phyloP scores from a whole-genome alignment of 2,113 vertebrate species.

The Crotalus helleri region DNA sequence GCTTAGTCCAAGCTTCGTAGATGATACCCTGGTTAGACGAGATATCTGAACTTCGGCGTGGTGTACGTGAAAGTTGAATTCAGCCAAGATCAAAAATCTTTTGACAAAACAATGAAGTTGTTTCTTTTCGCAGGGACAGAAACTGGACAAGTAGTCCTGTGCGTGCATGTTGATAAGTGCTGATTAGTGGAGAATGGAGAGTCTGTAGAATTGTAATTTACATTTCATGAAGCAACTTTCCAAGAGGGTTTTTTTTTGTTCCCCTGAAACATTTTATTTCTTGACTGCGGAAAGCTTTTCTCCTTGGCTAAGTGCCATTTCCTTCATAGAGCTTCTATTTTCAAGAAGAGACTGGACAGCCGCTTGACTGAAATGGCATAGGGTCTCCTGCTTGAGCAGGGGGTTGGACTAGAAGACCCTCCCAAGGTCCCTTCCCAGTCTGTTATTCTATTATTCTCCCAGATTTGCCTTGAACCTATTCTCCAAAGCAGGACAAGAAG shows the following conservation, averaged over 20 bases:
- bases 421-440: background rate
- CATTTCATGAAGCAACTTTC: background rate
- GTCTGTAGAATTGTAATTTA: background rate
- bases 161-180: background rate
- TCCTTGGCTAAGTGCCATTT: background rate
- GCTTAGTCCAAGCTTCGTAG: background rate
- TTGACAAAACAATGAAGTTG: background rate
- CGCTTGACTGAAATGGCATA: too few relatives aligned
- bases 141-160: background rate
- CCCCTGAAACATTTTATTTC: background rate
- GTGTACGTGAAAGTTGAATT: background rate
- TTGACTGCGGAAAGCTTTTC: background rate
- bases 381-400: too few relatives aligned
- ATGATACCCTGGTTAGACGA: background rate
- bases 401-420: too few relatives aligned
- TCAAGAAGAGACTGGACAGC: too few relatives aligned
- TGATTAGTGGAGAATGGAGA: background rate
- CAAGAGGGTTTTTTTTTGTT: background rate
- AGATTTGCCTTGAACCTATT: too few relatives aligned
- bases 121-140: background rate
- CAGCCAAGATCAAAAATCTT: background rate
- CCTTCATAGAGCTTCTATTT: background rate
- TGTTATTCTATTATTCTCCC: too few relatives aligned
- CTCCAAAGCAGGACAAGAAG: too few relatives aligned
- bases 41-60: background rate